Conservation (phyloP, 2,113 vertebrate genomes). For the Hippocampus abdominalis region DNA sequence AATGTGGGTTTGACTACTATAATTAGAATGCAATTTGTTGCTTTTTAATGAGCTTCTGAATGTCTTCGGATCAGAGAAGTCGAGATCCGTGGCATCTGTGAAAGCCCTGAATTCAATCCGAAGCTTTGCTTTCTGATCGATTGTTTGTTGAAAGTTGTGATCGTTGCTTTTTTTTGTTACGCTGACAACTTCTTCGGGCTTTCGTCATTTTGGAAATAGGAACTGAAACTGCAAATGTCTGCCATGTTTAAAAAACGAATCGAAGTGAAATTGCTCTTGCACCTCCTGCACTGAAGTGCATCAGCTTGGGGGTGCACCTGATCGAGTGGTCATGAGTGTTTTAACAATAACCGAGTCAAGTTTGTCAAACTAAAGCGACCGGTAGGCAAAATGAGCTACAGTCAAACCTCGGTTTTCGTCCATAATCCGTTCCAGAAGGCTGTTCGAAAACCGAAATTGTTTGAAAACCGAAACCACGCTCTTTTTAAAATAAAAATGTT, state of each 20-base stretch:
- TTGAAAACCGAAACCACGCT: no score
- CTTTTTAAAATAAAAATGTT: no score
- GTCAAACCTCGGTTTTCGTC: no score
- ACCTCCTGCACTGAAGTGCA: not conserved
- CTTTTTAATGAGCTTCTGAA: slow-evolving; percentile 35
- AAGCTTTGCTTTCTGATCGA: not conserved
- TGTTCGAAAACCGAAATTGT: no score
- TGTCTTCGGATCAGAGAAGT: slow-evolving; percentile 16
- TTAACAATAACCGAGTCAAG: not conserved
- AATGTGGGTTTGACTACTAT: slow-evolving; percentile 8
- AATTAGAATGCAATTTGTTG: slow-evolving; percentile 33
- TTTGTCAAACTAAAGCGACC: slow-evolving; percentile 15
- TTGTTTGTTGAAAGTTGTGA: not conserved
- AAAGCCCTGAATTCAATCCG: slow-evolving; percentile 2
- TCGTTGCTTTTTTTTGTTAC: not conserved
- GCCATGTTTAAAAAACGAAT: not conserved
- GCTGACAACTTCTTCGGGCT: not conserved
- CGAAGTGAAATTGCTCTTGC: not conserved
- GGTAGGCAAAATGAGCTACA: slow-evolving; percentile 8
- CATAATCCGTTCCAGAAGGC: no score
- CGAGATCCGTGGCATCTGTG: slow-evolving; percentile 25
- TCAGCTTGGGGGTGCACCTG: not conserved
- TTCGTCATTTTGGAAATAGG: not conserved
- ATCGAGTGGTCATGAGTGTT: not conserved
- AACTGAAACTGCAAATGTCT: not conserved